Evolutionary conservation across 2,797 vertebrate genomes (phyloP), one percentile per base, ranked within the genome.

Genomic region (Phrynocephalus forsythii): DNA sequence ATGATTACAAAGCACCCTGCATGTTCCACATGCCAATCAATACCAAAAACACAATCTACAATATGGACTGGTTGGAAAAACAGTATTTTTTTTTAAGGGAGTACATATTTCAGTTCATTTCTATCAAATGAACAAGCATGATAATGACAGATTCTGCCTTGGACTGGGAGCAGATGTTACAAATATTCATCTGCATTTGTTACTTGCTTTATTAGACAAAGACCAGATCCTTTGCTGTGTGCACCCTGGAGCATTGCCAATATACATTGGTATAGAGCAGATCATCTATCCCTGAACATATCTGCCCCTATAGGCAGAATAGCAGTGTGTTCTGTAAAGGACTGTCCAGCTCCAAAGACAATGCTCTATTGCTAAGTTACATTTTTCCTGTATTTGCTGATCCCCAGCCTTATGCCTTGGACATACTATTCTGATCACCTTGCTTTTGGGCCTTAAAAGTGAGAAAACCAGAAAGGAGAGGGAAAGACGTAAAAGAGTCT

Each of bases 191-290:
- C 79, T 77, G 72, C 7, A 24, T 82, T 71, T 24, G 9, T 86
- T 89, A 1, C 89, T 89, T 88, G 84, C 91, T 86, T 92, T 79
- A 90, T 82, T 83, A 92, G 88, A 94, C 88, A 94, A 92, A 83
- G 91, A 92, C 91, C 91, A 94, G 91, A 93, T 91, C 94, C 88
- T 83, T 90, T 89, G 85, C 48, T 0, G 86, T 48, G 50, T 79
- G 84, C 90, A 91, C 77, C 77, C 13, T 77, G 77, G 91, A 95
- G 88, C 91, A 93, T 91, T 89, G 90, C 88, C 93, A 94, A 94
- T 94, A 11, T 38, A 91, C 93, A 95, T 95, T 92, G 93, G 88
- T 93, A 93, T 91, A 87, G 88, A 92, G 86, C 92, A 90, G 91
- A 3, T 69, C 82, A 90, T 92, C 91, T 87, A 89, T 1, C 1